Evolutionary conservation across 2,888 invertebrate genomes (phyloP), one percentile per base, ranked within the genome.

Genomic region (Parascotia fuliginaria): DNA sequence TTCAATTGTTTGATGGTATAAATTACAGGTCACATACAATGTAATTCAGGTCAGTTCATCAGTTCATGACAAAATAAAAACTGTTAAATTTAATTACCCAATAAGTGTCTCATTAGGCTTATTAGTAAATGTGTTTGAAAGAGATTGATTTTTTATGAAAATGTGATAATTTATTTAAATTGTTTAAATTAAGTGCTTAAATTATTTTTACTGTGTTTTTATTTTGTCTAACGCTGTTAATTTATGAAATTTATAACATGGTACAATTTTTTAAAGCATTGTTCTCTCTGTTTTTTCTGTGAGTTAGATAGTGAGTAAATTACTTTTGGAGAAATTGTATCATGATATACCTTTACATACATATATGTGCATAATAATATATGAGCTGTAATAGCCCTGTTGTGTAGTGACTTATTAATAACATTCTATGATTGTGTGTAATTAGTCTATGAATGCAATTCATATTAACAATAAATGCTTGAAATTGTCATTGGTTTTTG

Each of bases 401-500:
- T 53, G 32, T 50, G 29, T 51, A 51, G 43, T 53, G 51, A 49
- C 49, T 42, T 68, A 52, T 49, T 36, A n/a, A 28, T 53, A 55
- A 66, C 70, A 72, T 73, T 73, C 67, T 71, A 65, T 60, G 39
- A 43, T 7, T 32, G 55, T 68, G 68, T 68, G 61, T 56, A 36
- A 28, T 46, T 60, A 63, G 54, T 73, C 55, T 86, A 83, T 91
- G 91, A 89, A 92, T 92, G 90, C 85, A 91, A 91, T 90, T 92
- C 91, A 91, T 91, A 89, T 89, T 83, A 74, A 60, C 69, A 87
- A 88, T 87, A 90, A 88, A 89, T 60, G 87, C 85, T 89, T 88
- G 70, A 81, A 84, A 68, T 70, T 68, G 65, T n/a, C 63, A 60
- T 75, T 80, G 82, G 79, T 87, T 86, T 89, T 80, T 74, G 70